Evolutionary conservation across 2,113 vertebrate species (phyloP).

Genomic region (Burhinus bistriatus): DNA sequence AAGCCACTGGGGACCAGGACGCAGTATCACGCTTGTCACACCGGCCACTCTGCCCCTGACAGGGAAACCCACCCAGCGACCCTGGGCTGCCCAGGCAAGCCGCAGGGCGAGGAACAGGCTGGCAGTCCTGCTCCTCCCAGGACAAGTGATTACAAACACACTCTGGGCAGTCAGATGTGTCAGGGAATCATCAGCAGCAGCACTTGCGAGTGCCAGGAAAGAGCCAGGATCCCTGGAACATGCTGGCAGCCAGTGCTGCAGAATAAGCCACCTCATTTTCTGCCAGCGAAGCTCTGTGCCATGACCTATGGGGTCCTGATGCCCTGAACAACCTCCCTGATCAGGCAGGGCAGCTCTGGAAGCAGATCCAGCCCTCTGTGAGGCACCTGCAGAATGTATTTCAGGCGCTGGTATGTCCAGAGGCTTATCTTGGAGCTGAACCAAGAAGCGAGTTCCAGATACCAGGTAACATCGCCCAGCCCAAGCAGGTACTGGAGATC

Average conservation of each 20-base stretch:
- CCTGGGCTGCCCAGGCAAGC: too few relatives aligned
- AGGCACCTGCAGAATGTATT: background rate
- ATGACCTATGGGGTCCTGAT: rapidly evolving
- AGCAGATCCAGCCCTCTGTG: background rate
- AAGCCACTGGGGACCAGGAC: rapidly evolving
- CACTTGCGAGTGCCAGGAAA: too few relatives aligned
- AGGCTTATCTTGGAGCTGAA: background rate
- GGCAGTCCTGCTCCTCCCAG: too few relatives aligned
- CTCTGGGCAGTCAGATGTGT: too few relatives aligned
- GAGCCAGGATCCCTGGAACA: too few relatives aligned
- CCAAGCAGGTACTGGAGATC: rapidly evolving
- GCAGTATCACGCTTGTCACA: background rate
- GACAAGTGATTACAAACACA: too few relatives aligned
- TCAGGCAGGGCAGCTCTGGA: background rate
- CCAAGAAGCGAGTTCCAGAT: background rate
- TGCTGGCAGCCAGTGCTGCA: too few relatives aligned
- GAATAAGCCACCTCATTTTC: background rate
- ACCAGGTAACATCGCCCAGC: background rate
- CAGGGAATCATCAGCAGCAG: too few relatives aligned
- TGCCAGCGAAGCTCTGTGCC: background rate
- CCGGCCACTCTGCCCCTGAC: background rate
- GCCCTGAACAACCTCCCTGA: too few relatives aligned
- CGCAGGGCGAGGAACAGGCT: too few relatives aligned
- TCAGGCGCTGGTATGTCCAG: background rate
- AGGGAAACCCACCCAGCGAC: too few relatives aligned